Base-by-base conservation (phyloP, 2,797 vertebrate genomes). In the Mionectes olivaceus region DNA sequence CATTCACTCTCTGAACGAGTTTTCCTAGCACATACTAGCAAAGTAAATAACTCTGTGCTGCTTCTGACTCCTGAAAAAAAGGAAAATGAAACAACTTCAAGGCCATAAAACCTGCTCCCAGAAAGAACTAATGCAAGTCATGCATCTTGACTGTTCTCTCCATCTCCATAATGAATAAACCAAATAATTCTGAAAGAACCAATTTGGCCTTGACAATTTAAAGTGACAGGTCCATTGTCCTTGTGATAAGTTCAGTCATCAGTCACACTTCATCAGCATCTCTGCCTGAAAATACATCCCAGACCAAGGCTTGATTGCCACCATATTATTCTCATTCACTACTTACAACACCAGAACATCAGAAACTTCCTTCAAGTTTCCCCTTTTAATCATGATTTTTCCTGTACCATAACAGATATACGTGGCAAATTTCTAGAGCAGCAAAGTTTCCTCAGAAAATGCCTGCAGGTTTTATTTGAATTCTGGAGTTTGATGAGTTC, bases 241-340 rank as follows among this genome's bases (percentile, higher is more conserved):
- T 59, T 70, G 37, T 37, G 41, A 2, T 17, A 28, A 75, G 0
- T 74, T 64, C 44, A 67, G 25, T 14, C 37, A 64, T 59, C 49
- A 59, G 17, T 39, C 55, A 37, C 0, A 0, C 19, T 35, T 73
- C n/a, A 41, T 13, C 41, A 73, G 2, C 7, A 30, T 33, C 33
- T 21, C 13, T 49, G 59, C 21, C 30, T 80, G 41, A 67, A 88
- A 83, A 74, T 17, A 17, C 6, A 9, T 43, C 33, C 28, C 37
- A 37, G 19, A 22, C 21, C 35, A 82, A 61, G 41, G 13, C 16
- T 30, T 63, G 56, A 35, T 39, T n/a, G 7, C 28, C n/a, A 35
- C 28, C 9, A 1, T 6, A 6, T 14, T 30, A 41, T 61, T 80
- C 47, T 85, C 39, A 57, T 69, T 39, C 19, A 32, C 24, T 33